Base-by-base conservation (phyloP, 2,888 invertebrate genomes). In the Lasioglossum marginatum region DNA sequence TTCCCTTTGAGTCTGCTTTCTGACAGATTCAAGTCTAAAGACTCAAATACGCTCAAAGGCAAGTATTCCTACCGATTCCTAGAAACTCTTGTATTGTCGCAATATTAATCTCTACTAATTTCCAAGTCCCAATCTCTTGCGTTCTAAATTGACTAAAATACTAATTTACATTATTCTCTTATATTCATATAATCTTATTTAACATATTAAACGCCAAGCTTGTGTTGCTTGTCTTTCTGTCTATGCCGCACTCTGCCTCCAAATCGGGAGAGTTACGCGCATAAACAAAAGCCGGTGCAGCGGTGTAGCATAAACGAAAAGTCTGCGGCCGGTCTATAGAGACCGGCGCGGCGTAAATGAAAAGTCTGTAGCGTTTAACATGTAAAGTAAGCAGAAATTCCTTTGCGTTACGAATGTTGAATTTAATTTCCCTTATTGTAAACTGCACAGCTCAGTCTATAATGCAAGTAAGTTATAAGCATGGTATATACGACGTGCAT, bases 1-100 rank as follows among this genome's bases (percentile, higher is more conserved):
- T 95, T 95, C 85, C 94, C 95, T 48, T 84, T 95, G 19, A 94
- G 91, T 90, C 86, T 95, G 12, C 92, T 95, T 45, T 92, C 94
- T 27, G 91, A 87, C 48, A 93, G 83, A 91, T 95, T 95, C 72
- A 94, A 93, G 85, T 86, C 91, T 57, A 87, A 85, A 79, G 93
- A 94, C 76, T 88, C 90, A 0, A 91, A 93, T 37, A 40, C 85
- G 37, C 83, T 93, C 1, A 94, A 94, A 87, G 94, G 95, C 93
- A 91, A 78, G 75, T 74, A 27, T 45, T 40, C 23, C 10, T 12
- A 19, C 4, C 31, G 31, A 31, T 12, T 45, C 8, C 0, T 45
- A 19, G 72, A 45, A 31, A 45, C 27, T 23, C 10, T 27, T 3
- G n/a, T 45, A 45, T n/a, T 31, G n/a, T 52, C 16, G 14, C 43